Evolutionary conservation across 2,797 vertebrate genomes (phyloP).

Genomic region (Argyrosomus regius): DNA sequence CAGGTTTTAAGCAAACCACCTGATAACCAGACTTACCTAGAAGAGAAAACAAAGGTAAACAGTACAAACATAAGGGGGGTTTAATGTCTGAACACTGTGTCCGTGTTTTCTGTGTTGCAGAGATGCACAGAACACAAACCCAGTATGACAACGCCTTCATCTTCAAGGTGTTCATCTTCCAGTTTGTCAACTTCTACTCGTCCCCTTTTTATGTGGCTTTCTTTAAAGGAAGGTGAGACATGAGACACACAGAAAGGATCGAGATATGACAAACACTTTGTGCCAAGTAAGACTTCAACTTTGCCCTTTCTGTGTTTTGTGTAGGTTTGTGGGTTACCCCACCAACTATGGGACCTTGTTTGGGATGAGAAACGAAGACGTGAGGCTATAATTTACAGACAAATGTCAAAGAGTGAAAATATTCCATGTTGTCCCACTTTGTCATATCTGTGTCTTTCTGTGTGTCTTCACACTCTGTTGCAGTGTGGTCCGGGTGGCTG

Average conservation of each 20-base stretch:
- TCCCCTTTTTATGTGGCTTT: slow-evolving; percentile 90
- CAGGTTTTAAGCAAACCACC: neutral
- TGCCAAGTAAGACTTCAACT: neutral
- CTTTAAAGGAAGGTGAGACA: slow-evolving; percentile 88
- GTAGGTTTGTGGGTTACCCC: slow-evolving; percentile 88
- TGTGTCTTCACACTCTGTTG: slow-evolving; percentile 38
- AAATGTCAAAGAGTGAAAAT: neutral
- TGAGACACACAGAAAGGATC: rapidly evolving
- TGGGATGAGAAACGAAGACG: slow-evolving; percentile 88
- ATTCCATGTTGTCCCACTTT: neutral
- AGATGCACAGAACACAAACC: slow-evolving; percentile 91
- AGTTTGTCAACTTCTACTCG: slow-evolving; percentile 91
- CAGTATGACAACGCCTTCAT: slow-evolving; percentile 89
- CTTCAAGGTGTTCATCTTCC: slow-evolving; percentile 91
- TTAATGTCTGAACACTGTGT: neutral
- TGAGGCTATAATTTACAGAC: slow-evolving; percentile 70
- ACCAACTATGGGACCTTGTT: slow-evolving; percentile 87
- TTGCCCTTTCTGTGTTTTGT: slow-evolving; percentile 9
- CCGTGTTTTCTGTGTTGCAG: slow-evolving; percentile 67
- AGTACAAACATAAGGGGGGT: neutral
- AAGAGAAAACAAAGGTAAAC: neutral
- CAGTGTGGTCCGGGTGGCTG: slow-evolving; percentile 88
- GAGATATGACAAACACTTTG: neutral
- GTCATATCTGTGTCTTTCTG: slow-evolving; percentile 27
- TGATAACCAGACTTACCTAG: neutral